Base-by-base conservation (phyloP, 2,888 invertebrate species). In the Drosophila cognata region DNA sequence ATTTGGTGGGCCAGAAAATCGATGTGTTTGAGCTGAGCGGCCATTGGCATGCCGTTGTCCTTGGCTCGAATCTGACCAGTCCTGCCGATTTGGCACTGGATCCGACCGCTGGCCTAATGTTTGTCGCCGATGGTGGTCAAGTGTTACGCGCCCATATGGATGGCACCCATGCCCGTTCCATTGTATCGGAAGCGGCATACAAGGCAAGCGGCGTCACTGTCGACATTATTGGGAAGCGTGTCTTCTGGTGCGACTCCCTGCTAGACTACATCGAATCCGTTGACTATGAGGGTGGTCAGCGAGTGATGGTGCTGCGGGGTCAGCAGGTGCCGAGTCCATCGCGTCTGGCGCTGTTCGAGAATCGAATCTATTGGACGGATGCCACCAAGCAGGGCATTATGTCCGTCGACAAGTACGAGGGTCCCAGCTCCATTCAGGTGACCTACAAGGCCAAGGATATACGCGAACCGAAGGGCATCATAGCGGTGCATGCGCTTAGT, bases 211-310 rank as follows among this genome's bases (percentile, higher is more conserved):
- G 98, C 5, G 95, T 99, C 13, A 95, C 98, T 0, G 96, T 98
- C 0, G 99, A 99, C 93, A 96, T 97, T n/a, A 96, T 98, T 31
- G 96, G 97, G 0, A 96, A 97, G 88, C 94, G 99, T 58, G 96
- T 99, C 10, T 99, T 97, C 93, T 99, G 99, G 99, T 98, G 99
- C 89, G 99, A 99, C 92, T 97, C 98, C 0, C 94, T 98, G 18
- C 94, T 99, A 62, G 99, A 99, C 93, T 98, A 99, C 92, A 98
- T 99, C 77, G 99, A 99, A 91, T 97, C 98, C 0, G 97, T 98
- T 0, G 98, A 99, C 92, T 99, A 99, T 93, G 95, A 97, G 60
- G 99, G 99, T 0, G 94, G 95, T 71, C 95, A 96, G 81, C 94
- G 98, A 75, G 96, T 96, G 73, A 94, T 97, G 92, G 96, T 98